phyloP scores from a whole-genome alignment of 1,140 invertebrate genomes.

The Pseudomyrmex sp. region DNA sequence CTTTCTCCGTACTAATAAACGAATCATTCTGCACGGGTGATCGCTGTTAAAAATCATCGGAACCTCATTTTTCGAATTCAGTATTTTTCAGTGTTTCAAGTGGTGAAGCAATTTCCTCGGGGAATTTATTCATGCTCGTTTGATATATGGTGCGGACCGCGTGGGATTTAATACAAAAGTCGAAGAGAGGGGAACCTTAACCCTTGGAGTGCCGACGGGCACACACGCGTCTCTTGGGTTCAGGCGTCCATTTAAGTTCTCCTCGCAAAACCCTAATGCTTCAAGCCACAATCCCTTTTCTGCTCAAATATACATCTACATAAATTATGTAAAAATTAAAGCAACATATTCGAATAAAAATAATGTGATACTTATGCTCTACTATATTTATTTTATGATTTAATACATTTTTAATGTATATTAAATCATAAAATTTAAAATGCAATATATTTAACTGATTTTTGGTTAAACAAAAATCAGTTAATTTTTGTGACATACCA shows the following conservation, averaged over 20 bases:
- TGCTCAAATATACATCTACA: background rate
- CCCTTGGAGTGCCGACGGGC: constrained; percentile 16
- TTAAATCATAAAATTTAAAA: no score
- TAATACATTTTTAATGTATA: no score
- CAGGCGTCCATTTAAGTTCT: constrained; percentile 28
- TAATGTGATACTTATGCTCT: no score
- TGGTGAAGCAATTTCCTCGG: background rate
- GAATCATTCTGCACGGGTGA: background rate
- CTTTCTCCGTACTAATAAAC: background rate
- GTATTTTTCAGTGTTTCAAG: background rate
- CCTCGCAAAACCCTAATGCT: no score
- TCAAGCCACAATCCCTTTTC: no score
- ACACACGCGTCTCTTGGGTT: background rate
- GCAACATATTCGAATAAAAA: no score
- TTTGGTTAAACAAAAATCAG: no score
- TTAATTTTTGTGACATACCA: no score
- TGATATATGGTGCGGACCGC: constrained; percentile 6
- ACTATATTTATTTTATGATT: no score
- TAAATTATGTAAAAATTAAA: background rate
- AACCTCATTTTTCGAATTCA: background rate
- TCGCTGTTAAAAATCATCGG: background rate
- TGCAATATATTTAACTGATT: no score
- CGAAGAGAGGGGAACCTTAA: background rate
- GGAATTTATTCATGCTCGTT: constrained; percentile 34
- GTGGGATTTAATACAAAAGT: constrained; percentile 27